These are phyloP conservation scores for Cnemophilus loriae DNA, from an alignment of 2,113 vertebrate species.

Conservation along the genomic window DNA sequence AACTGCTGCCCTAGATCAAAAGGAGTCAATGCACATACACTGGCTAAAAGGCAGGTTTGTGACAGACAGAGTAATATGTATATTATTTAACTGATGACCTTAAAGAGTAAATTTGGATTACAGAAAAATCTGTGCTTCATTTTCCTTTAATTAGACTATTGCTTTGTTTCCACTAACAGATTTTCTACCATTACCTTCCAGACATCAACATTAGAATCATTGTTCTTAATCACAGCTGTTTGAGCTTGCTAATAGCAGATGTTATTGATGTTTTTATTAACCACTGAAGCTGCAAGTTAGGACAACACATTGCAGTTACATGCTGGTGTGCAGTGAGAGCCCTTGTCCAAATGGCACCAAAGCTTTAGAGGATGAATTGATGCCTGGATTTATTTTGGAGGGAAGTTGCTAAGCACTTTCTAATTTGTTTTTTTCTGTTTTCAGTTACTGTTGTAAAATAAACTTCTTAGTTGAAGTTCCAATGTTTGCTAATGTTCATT, in stretches of 20 bases:
- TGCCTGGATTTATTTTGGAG: slow-evolving; percentile 10
- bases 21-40: slow-evolving; percentile 13
- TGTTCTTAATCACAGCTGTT: slow-evolving; percentile 16
- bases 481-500: background rate
- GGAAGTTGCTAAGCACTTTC: slow-evolving; percentile 41
- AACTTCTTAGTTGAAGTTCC: slow-evolving; percentile 32
- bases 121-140: slow-evolving; percentile 34
- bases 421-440: background rate
- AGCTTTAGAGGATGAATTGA: slow-evolving; percentile 11
- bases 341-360: background rate
- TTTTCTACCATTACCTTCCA: background rate
- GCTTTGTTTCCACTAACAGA: slow-evolving; percentile 17
- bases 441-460: slow-evolving; percentile 17
- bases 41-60: background rate
- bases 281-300: slow-evolving; percentile 32
- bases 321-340: background rate
- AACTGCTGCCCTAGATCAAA: slow-evolving; percentile 53
- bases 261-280: slow-evolving; percentile 21
- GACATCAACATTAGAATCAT: background rate
- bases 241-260: background rate
- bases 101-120: slow-evolving; percentile 22
- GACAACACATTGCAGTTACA: background rate
- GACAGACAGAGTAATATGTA: background rate
- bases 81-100: slow-evolving; percentile 14
- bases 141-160: slow-evolving; percentile 41